Conservation (phyloP, 2,888 invertebrate genomes). For the Macrostomum cliftonense region DNA sequence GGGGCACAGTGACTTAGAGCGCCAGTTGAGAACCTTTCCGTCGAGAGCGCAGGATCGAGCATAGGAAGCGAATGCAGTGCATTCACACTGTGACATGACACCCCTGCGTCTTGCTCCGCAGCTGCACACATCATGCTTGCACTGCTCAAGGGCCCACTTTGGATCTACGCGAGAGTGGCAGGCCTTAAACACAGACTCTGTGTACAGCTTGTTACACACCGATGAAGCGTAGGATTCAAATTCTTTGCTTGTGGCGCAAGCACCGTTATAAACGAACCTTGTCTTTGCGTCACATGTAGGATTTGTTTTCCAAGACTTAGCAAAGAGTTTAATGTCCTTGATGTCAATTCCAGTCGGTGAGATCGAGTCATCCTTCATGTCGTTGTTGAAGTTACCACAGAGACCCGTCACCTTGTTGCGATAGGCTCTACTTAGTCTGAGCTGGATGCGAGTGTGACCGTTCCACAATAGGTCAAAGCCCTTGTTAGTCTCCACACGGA, state of each 20-base stretch:
- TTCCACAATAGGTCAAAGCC: slow-evolving; percentile 15
- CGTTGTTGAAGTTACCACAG: slow-evolving; percentile 14
- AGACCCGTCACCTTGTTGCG: slow-evolving; percentile 12
- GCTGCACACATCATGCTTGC: slow-evolving; percentile 5
- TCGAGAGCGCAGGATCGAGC: slow-evolving; percentile 5
- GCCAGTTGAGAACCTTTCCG: slow-evolving; percentile 4
- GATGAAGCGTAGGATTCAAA: slow-evolving; percentile 4
- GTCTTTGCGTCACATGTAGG: slow-evolving; percentile 7
- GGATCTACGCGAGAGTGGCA: slow-evolving; percentile 2
- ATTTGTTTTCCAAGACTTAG: slow-evolving; percentile 13
- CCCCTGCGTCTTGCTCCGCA: slow-evolving; percentile 6
- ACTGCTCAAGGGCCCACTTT: slow-evolving; percentile 5
- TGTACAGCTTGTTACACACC: slow-evolving; percentile 5
- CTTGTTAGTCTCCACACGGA: slow-evolving; percentile 6
- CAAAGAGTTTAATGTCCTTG: slow-evolving; percentile 13
- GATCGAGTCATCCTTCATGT: slow-evolving; percentile 13
- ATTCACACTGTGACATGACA: slow-evolving; percentile 3
- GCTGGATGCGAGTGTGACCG: slow-evolving; percentile 10
- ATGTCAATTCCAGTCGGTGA: slow-evolving; percentile 14
- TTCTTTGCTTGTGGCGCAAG: slow-evolving; percentile 11
- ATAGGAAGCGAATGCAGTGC: slow-evolving; percentile 4
- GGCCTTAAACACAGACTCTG: neutral
- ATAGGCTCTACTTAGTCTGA: slow-evolving; percentile 12
- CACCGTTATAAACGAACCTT: slow-evolving; percentile 6
- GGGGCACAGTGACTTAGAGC: neutral